phyloP scores from a whole-genome alignment of 2,113 vertebrate species.

The Tautogolabrus adspersus region DNA sequence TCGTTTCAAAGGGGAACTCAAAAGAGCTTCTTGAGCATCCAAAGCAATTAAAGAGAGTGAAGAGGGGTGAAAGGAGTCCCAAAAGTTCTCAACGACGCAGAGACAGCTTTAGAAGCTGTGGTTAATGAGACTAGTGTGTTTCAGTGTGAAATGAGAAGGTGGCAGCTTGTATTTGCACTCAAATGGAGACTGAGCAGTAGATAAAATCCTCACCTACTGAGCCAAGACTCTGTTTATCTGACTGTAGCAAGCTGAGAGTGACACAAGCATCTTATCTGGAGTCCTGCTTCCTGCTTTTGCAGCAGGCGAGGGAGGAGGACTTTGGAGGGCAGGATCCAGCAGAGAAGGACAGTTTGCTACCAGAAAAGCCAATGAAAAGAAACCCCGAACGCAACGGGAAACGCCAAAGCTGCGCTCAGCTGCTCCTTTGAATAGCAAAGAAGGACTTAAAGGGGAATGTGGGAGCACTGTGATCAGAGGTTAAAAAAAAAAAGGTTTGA shows the following conservation, averaged over 20 bases:
- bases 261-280: slow-evolving; percentile 56
- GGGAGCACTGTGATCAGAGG: slow-evolving; percentile 37
- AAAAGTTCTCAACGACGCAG: slow-evolving; percentile 42
- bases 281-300: background rate
- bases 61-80: slow-evolving; percentile 56
- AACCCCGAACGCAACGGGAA: slow-evolving; percentile 20
- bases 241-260: slow-evolving; percentile 34
- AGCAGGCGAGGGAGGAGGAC: slow-evolving; percentile 10
- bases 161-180: slow-evolving; percentile 50
- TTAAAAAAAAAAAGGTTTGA: slow-evolving; percentile 20
- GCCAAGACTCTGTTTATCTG: slow-evolving; percentile 37
- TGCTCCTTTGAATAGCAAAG: slow-evolving; percentile 46
- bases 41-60: slow-evolving; percentile 64
- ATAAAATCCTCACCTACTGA: slow-evolving; percentile 46
- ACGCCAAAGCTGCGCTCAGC: slow-evolving; percentile 42
- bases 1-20: slow-evolving; percentile 44
- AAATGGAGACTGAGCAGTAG: slow-evolving; percentile 46
- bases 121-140: slow-evolving; percentile 64
- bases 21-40: slow-evolving; percentile 53
- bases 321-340: slow-evolving; percentile 25
- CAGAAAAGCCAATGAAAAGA: slow-evolving; percentile 40
- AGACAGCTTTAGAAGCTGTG: slow-evolving; percentile 29
- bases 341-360: slow-evolving; percentile 10
- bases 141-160: slow-evolving; percentile 40
- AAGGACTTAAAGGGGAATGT: slow-evolving; percentile 36